Conservation (phyloP, 2,113 vertebrate species). For the Ursus arctos region DNA sequence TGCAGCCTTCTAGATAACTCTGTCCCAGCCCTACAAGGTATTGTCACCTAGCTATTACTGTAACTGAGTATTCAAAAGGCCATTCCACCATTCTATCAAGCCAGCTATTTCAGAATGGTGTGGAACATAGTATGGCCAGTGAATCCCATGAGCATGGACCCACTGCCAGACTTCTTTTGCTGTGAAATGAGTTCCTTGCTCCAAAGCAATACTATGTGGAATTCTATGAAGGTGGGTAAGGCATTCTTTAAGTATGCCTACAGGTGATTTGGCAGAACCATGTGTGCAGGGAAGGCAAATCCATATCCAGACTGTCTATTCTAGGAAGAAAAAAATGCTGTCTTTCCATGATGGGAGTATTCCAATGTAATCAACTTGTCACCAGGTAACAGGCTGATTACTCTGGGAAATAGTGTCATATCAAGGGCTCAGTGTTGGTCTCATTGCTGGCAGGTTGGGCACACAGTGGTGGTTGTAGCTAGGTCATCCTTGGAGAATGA, state of each 20-base stretch:
- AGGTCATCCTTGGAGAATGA: neutral
- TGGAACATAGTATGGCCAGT: neutral
- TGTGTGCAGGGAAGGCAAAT: neutral
- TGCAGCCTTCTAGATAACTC: too few relatives aligned
- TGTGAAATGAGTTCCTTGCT: neutral
- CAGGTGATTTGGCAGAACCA: neutral
- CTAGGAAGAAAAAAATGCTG: neutral
- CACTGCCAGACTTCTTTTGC: neutral
- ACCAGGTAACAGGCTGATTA: neutral
- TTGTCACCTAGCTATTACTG: neutral
- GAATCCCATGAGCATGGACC: neutral
- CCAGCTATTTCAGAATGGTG: neutral
- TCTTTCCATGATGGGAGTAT: neutral
- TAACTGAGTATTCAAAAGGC: neutral
- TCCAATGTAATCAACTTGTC: neutral
- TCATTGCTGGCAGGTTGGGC: neutral
- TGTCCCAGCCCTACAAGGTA: neutral
- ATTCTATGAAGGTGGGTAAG: neutral
- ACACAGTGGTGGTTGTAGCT: neutral
- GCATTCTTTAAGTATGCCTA: neutral
- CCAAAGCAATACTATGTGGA: neutral
- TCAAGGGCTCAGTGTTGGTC: too few relatives aligned
- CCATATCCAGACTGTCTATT: neutral
- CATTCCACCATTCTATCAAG: neutral
- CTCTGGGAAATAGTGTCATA: neutral